Evolutionary conservation across 1,140 invertebrate species (phyloP), one percentile per base, ranked within the genome.

Genomic region (Tetramorium alpestre): DNA sequence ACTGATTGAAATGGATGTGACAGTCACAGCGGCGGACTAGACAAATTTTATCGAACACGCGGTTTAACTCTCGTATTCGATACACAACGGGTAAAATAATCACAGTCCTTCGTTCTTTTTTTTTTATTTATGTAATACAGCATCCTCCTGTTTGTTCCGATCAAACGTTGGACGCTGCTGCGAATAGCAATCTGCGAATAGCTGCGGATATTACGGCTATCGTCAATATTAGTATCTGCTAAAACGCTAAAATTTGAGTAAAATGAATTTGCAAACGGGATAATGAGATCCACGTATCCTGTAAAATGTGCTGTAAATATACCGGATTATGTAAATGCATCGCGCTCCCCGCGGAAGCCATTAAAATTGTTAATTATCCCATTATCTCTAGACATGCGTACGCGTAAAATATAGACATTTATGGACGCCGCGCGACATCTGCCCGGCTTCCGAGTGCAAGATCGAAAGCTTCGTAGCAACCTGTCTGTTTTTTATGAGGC

Each of bases 361-460:
- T 60, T 84, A 75, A 75, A 73, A 38, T 58, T 75, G 69, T 84
- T 84, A 75, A 84, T 84, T 84, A 84, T 84, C 18, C 69, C 54
- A 75, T 84, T 84, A 49, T 38, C 54, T 38, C 28, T 84, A 73
- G 69, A 75, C 41, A 13, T 22, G 38, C 41, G 54, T 77, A 49
- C 44, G 56, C 72, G 56, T 85, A 81, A 78, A 73, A 84, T 84
- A 62, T 75, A 75, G 80, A 84, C 80, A 62, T 84, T 84, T 84
- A 81, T 58, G 65, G 73, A 69, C 41, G 58, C 47, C 62, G 69
- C 60, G 76, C 67, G 87, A 87, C 85, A 87, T 88, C 87, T 88
- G 85, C 76, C 62, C 56, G 82, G 82, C 82, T 82, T 38, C 70
- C 67, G 84, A 86, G 54, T 41, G 84, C 72, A 72, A 86, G 82